Percentiles rank a stretch among this genome's conserved stretches.
phyloP scores from a whole-genome alignment of 2,113 vertebrate genomes.

The Leptobrachium leishanense region DNA sequence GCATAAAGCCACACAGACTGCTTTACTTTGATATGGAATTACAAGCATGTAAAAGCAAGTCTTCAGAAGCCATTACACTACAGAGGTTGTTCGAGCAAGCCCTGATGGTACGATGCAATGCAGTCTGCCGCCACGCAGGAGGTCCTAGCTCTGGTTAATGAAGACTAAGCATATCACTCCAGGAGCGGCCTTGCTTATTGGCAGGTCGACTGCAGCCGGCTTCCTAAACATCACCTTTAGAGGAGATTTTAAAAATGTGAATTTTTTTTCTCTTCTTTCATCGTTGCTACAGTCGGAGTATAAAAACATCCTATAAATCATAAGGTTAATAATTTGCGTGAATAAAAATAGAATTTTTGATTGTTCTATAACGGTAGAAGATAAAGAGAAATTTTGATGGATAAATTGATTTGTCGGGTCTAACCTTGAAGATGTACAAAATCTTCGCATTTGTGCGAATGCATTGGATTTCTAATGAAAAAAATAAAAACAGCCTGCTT shows the following conservation, averaged over 20 bases:
- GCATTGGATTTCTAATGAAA: no score
- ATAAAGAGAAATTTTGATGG: no score
- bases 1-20: neutral
- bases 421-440: no score
- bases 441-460: no score
- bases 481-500: neutral
- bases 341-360: no score
- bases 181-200: neutral
- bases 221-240: slow-evolving; percentile 27
- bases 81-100: slow-evolving; percentile 20
- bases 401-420: no score
- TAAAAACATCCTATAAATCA: no score
- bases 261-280: no score
- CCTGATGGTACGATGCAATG: neutral
- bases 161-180: slow-evolving; percentile 20
- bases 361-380: no score
- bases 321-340: no score
- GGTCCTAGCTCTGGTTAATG: neutral
- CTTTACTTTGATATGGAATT: neutral
- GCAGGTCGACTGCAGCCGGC: neutral
- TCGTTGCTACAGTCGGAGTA: no score
- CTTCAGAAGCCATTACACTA: slow-evolving; percentile 17
- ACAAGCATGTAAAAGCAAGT: slow-evolving; percentile 23
- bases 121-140: accelerated
- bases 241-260: slow-evolving; percentile 15